A percentile compares a stretch with the other conserved stretches of the same genome.
Evolutionary conservation across 2,888 invertebrate genomes (phyloP).

Genomic region (Candidula unifasciata): DNA sequence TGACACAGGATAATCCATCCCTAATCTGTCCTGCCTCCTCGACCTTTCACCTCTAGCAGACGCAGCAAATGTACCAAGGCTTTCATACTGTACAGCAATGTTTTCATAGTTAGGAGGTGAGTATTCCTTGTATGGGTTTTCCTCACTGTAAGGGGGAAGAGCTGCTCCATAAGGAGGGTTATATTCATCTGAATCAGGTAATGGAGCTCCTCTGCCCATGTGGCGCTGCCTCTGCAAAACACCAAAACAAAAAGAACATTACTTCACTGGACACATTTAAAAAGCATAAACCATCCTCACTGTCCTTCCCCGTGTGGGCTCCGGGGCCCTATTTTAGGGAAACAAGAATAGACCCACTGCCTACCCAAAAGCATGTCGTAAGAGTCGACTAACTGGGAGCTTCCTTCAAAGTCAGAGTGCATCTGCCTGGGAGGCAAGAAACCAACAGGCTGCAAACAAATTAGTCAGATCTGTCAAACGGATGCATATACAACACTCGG

Average conservation of each 20-base stretch:
- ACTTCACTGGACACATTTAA: background rate
- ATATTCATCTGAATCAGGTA: slow-evolving; percentile 64
- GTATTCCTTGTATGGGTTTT: slow-evolving; percentile 62
- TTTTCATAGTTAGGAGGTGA: slow-evolving; percentile 66
- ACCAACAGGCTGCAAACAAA: too few species aligned
- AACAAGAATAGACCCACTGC: too few species aligned
- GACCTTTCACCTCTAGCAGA: background rate
- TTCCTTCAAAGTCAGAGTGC: too few species aligned
- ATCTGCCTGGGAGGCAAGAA: too few species aligned
- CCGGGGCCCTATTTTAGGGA: too few species aligned
- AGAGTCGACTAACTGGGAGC: too few species aligned
- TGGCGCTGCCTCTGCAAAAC: slow-evolving; percentile 46
- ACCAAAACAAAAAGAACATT: background rate
- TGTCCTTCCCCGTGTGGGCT: too few species aligned
- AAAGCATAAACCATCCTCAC: too few species aligned
- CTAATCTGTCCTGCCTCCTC: background rate
- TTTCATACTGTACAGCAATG: slow-evolving; percentile 43
- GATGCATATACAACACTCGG: too few species aligned
- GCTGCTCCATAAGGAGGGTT: slow-evolving; percentile 68
- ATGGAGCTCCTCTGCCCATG: slow-evolving; percentile 30
- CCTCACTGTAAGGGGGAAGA: slow-evolving; percentile 65
- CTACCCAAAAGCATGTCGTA: too few species aligned
- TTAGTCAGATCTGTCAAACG: too few species aligned
- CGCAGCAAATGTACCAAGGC: background rate
- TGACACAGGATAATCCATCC: background rate